These are phyloP conservation scores for Odontamblyopus lacepedii DNA, from an alignment of 2,797 vertebrate species.

Conservation along the genomic window DNA sequence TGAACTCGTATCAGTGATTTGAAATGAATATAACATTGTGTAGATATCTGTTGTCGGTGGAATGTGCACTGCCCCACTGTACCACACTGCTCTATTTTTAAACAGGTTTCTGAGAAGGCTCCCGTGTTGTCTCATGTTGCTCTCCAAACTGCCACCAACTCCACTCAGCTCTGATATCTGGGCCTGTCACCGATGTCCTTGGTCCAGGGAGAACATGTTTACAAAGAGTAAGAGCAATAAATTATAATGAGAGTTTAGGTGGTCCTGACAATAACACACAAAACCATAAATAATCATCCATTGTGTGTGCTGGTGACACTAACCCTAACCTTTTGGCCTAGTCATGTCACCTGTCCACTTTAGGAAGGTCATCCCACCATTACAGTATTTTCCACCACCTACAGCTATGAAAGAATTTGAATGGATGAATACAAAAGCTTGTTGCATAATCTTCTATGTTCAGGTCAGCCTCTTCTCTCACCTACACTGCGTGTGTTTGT, in stretches of 20 bases:
- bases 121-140: slow-evolving; percentile 61
- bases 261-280: neutral
- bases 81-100: slow-evolving; percentile 78
- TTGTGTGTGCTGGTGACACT: no score
- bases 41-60: slow-evolving; percentile 30
- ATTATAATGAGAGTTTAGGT: neutral
- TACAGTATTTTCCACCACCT: neutral
- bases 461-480: neutral
- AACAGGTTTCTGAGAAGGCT: slow-evolving; percentile 63
- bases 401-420: slow-evolving; percentile 9
- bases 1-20: slow-evolving; percentile 3
- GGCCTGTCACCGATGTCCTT: neutral
- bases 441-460: neutral
- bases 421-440: neutral
- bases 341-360: slow-evolving; percentile 43
- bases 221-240: slow-evolving; percentile 13
- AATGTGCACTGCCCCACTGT: slow-evolving; percentile 46
- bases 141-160: slow-evolving; percentile 21
- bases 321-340: neutral
- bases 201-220: slow-evolving; percentile 9
- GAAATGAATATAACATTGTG: slow-evolving; percentile 12
- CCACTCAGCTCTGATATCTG: slow-evolving; percentile 11
- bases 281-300: neutral
- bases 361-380: slow-evolving; percentile 55
- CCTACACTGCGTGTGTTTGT: neutral